phyloP scores from a whole-genome alignment of 2,797 vertebrate species.

The Schizopygopsis pylzovi region DNA sequence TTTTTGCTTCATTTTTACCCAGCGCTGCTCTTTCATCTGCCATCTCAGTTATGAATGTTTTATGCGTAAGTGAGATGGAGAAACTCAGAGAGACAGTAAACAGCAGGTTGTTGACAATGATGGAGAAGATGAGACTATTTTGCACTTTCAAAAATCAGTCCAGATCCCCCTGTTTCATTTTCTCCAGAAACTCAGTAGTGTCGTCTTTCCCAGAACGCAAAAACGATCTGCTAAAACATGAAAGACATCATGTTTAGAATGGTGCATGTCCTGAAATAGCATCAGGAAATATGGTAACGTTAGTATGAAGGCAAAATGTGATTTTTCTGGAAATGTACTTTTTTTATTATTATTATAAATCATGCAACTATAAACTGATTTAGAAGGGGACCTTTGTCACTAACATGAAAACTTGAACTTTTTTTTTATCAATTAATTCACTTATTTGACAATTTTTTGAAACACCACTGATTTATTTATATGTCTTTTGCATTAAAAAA shows the following conservation, averaged over 20 bases:
- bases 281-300: not conserved
- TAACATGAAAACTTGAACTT: not conserved
- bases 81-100: conserved; percentile 40
- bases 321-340: not conserved
- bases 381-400: not conserved
- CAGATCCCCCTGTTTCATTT: conserved; percentile 1
- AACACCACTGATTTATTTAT: not conserved
- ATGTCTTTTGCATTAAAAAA: not conserved
- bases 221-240: not conserved
- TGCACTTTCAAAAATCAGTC: conserved; percentile 42
- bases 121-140: conserved; percentile 43
- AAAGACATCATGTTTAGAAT: not conserved
- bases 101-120: conserved; percentile 45
- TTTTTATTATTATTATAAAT: not conserved
- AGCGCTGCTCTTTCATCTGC: conserved; percentile 31
- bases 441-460: conserved; percentile 6
- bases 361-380: not conserved
- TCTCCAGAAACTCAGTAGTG: not conserved
- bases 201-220: not conserved
- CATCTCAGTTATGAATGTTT: conserved; percentile 56
- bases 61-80: conserved; percentile 52
- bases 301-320: not conserved
- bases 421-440: not conserved
- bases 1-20: conserved; percentile 24
- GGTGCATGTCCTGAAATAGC: not conserved